Percentiles rank a stretch among this genome's conserved stretches.
These are phyloP conservation scores for Parapristionchus giblindavisi DNA, from an alignment of 2,888 invertebrate species.

Conservation along the genomic window DNA sequence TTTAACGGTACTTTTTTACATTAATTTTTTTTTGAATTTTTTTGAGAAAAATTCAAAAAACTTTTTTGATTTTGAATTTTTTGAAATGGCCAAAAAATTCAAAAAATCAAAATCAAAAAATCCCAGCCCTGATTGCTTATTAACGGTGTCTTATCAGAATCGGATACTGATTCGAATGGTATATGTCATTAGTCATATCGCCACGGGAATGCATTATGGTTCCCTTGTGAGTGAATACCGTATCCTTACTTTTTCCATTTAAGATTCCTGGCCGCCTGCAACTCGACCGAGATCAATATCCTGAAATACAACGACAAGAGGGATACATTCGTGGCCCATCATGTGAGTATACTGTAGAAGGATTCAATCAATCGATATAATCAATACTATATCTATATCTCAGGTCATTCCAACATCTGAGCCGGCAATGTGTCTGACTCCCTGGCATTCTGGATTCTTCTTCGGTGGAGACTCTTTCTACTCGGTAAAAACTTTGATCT, in stretches of 20 bases:
- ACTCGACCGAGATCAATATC: conserved; percentile 54
- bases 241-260: not conserved
- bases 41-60: too few species aligned
- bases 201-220: too few species aligned
- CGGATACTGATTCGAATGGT: too few species aligned
- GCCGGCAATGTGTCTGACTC: conserved; percentile 56
- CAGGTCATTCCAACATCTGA: conserved; percentile 50
- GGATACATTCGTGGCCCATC: conserved; percentile 57
- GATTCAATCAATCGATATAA: not conserved
- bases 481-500: conserved; percentile 38
- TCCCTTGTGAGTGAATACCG: not conserved
- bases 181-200: too few species aligned
- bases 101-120: too few species aligned
- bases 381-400: conserved; percentile 37
- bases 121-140: too few species aligned
- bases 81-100: too few species aligned
- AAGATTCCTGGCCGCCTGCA: conserved; percentile 28
- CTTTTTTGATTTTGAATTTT: too few species aligned
- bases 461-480: conserved; percentile 66
- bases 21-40: too few species aligned
- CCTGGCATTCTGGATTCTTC: conserved; percentile 52
- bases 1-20: too few species aligned
- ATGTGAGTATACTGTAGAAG: conserved; percentile 47
- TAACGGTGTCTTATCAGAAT: too few species aligned
- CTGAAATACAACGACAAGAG: conserved; percentile 56